Evolutionary conservation across 2,113 vertebrate species (phyloP).

Genomic region (Erinaceus europaeus): DNA sequence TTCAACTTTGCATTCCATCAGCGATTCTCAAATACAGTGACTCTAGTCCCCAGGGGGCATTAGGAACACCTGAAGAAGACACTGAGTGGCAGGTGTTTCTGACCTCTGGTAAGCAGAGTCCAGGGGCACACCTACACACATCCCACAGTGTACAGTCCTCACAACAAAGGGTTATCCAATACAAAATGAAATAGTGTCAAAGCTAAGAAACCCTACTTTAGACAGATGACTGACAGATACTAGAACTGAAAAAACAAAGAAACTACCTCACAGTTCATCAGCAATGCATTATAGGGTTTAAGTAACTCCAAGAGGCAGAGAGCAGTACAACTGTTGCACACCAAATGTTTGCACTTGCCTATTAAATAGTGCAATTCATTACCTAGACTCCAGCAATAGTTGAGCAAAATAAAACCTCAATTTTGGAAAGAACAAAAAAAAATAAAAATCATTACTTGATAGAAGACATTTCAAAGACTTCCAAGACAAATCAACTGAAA

Average conservation of each 20-base stretch:
- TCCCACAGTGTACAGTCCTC: background rate
- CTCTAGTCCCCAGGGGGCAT: background rate
- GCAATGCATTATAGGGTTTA: background rate
- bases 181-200: background rate
- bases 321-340: background rate
- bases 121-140: background rate
- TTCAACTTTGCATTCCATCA: slow-evolving; percentile 23
- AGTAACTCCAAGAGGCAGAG: background rate
- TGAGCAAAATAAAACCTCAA: slow-evolving; percentile 72
- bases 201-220: background rate
- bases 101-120: background rate
- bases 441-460: slow-evolving; percentile 76
- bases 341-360: background rate
- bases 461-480: slow-evolving; percentile 82
- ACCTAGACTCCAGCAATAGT: slow-evolving; percentile 62
- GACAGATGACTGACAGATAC: background rate
- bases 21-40: slow-evolving; percentile 3
- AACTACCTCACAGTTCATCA: background rate
- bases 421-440: slow-evolving; percentile 79
- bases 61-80: background rate
- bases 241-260: background rate
- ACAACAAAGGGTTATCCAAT: background rate
- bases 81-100: background rate
- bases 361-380: slow-evolving; percentile 23
- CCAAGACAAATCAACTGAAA: slow-evolving; percentile 78